Evolutionary conservation across 2,113 vertebrate species (phyloP), one percentile per base, ranked within the genome.

Genomic region (Eulemur rufifrons): DNA sequence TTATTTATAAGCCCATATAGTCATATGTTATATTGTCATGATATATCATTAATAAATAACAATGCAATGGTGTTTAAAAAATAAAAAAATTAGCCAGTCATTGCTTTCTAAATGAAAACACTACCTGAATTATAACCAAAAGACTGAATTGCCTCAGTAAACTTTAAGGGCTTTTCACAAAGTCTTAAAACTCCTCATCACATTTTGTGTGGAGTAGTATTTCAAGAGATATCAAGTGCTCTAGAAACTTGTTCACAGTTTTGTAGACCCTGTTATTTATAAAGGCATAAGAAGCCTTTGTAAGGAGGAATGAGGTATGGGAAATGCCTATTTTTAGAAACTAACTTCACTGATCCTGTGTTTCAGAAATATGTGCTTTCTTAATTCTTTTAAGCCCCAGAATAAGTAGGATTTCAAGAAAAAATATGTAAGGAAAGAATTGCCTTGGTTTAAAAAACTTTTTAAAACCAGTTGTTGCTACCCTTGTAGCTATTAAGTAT

Each of bases 71-170:
- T 76, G 5, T 68, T 92, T 90, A 25, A 74, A 94, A 52, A 85
- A 0, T 69, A 47, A 29, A 23, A 77, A 64, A 77, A 56, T 13
- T 13, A 73, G 64, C 27, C 5, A 61, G 9, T 39, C 0, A 27
- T 80, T 63, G 32, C 14, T 45, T 89, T 96, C 13, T 87, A 78
- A 87, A 74, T 84, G 23, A 42, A 85, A 77, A 77, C 14, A 11
- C 23, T 6, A 3, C 20, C 14, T 61, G 8, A 92, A 63, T 68
- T 63, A 11, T 18, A 54, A 27, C 8, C 66, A 27, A 52, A 78
- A 68, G 7, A 73, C 27, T 59, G 20, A 54, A 34, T 50, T 96
- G 15, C 21, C 8, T 89, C 77, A 56, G 82, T 47, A 80, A 77
- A 80, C 56, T 39, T 50, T 10, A 90, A 69, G 68, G 54, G 47